Evolutionary conservation across 2,797 vertebrate species (phyloP), one percentile per base, ranked within the genome.

Genomic region (Adrianichthys oophorus): DNA sequence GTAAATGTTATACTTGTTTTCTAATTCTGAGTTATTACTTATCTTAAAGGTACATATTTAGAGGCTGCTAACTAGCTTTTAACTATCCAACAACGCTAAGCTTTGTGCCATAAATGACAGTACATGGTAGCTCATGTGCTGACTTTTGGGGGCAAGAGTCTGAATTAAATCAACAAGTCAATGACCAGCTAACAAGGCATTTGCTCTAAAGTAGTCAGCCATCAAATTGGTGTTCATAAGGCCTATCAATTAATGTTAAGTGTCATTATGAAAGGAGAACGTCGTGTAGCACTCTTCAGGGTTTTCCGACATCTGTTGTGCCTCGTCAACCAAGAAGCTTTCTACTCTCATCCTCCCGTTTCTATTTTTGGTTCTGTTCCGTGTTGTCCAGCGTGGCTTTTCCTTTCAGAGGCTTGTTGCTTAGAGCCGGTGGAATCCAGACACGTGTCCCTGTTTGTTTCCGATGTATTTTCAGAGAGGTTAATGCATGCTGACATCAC

Each of bases 401-500:
- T 65, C 70, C 74, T 69, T 86, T 72, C 77, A 73, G 48, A 82
- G 69, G 74, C 65, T 65, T 71, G 76, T 86, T 85, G 75, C 83
- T 78, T 64, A 47, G 77, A 79, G 82, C 76, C 80, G 79, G 78
- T 86, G 84, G 79, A 72, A 83, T 70, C 72, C 69, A 73, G 78
- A 72, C 82, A 79, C 75, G 84, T 84, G 85, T 82, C 83, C 76
- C 83, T 74, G 76, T 79, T 85, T 87, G 83, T 84, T 81, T 84
- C 72, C 70, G 12, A 73, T 85, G 83, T 80, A 78, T 85, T 84
- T 82, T 71, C 74, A 54, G 73, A 75, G 79, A 87, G 82, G 84
- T 86, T 86, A 88, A 87, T 87, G 82, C 68, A 65, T 85, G 80
- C 85, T 88, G 85, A 90, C 85, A 88, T 87, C 80, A 86, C 83